Conservation (phyloP, 92 coral and sea anemone genomes). For the Bergia puertoricense region DNA sequence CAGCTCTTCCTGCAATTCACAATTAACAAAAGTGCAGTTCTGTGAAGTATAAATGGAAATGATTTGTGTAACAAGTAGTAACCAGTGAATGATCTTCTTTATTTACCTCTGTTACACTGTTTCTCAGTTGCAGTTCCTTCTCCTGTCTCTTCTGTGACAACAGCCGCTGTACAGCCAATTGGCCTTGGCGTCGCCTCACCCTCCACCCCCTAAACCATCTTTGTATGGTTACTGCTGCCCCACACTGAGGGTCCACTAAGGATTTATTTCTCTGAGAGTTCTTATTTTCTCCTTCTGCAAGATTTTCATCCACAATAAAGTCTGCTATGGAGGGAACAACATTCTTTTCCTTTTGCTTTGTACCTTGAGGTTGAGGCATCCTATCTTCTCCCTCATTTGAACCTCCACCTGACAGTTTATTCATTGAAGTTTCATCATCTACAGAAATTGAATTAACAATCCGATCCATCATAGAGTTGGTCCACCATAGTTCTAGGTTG, state of each 20-base stretch:
- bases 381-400: neutral
- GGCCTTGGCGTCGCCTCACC: conserved; percentile 62
- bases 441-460: conserved; percentile 31
- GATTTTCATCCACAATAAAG: neutral
- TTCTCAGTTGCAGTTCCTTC: conserved; percentile 58
- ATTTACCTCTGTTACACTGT: conserved; percentile 39
- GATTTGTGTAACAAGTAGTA: neutral
- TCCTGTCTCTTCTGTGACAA: conserved; percentile 71
- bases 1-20: conserved; percentile 49
- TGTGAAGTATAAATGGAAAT: neutral
- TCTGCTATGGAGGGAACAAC: neutral
- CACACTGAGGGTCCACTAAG: conserved; percentile 12
- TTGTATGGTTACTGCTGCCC: conserved; percentile 89
- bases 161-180: conserved; percentile 71
- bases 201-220: conserved; percentile 86
- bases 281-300: conserved; percentile 38
- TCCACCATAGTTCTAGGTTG: conserved; percentile 28
- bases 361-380: neutral
- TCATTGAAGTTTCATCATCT: neutral
- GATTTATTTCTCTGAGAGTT: neutral
- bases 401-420: conserved; percentile 11
- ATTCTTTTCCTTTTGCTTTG: neutral
- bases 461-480: conserved; percentile 38
- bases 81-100: neutral
- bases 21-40: neutral